phyloP scores from a whole-genome alignment of 2,888 invertebrate genomes.

The Dichetophora obliterata region DNA sequence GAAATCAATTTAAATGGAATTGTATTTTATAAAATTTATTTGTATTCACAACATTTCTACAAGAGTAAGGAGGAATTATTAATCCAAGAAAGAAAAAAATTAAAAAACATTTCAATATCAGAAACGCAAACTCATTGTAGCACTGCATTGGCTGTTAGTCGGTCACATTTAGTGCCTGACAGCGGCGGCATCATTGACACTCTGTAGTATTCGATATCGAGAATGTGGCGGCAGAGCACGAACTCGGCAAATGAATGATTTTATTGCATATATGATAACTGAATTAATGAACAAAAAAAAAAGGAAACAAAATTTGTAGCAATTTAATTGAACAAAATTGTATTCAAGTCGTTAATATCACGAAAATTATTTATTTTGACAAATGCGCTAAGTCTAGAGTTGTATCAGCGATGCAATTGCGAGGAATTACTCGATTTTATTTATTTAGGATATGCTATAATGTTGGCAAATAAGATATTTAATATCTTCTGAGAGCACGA shows the following conservation, averaged over 20 bases:
- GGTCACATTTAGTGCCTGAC: not conserved
- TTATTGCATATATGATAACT: not conserved
- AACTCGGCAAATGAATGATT: slow-evolving; percentile 19
- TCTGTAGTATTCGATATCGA: not conserved
- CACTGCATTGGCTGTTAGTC: not conserved
- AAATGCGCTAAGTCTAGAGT: too few species aligned
- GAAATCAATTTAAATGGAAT: slow-evolving; percentile 46
- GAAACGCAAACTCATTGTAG: slow-evolving; percentile 21
- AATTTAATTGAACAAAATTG: not conserved
- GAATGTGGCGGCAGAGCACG: not conserved
- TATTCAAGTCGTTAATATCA: not conserved
- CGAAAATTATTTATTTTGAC: too few species aligned
- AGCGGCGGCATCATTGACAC: not conserved
- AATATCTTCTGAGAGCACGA: too few species aligned
- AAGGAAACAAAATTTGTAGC: not conserved
- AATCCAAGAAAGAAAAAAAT: not conserved
- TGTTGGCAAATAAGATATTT: too few species aligned
- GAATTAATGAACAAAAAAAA: slow-evolving; percentile 1
- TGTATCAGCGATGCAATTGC: too few species aligned
- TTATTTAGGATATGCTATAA: too few species aligned
- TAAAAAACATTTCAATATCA: slow-evolving; percentile 15
- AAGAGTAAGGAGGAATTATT: slow-evolving; percentile 21
- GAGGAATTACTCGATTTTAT: too few species aligned
- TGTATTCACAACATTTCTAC: slow-evolving; percentile 41
- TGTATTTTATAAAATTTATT: slow-evolving; percentile 41